Evolutionary conservation across 2,113 vertebrate species (phyloP), one percentile per base, ranked within the genome.

Genomic region (Sigmodon hispidus): DNA sequence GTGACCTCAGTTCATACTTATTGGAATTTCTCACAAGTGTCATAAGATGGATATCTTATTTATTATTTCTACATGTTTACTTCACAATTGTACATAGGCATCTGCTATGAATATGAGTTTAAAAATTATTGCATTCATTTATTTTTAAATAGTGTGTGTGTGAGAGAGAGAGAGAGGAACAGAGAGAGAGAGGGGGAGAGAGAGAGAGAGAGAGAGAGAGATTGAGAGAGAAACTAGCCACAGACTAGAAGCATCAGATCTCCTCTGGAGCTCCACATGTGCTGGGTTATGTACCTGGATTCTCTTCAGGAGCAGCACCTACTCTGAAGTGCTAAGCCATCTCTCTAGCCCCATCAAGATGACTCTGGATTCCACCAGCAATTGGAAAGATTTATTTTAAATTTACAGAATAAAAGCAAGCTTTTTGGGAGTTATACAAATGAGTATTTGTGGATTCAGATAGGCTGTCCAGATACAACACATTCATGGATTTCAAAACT

Each of bases 311-410:
- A 40, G 3, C 12, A 40, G 22, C 15, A 59, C 3, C 16, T 7
- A 81, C 79, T 81, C 12, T 57, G 36, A 57, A 40, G 36, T 80
- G 21, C 52, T 80, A 36, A 40, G 36, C 5, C 36, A 16, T 40
- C 79, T 57, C 10, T 57, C 36, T 4, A 81, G 12, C 36, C 21
- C 21, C 21, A 40, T 91, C 52, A 67, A 57, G 87, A 88, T 92
- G 26, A 31, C 31, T 94, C 93, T 86, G 86, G 93, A 94, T 65
- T 73, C 90, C 34, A 65, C 70, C 10, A 50, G 16, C 67, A 79
- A 93, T 88, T 90, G 31, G 76, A 88, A 36, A 88, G 40, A 24
- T 24, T 70, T 72, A 75, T 92, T 90, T 94, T 86, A n/a, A n/a
- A 86, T 40, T 59, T 89, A 34, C 5, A 86, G 57, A 76, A 75